A percentile compares a stretch with the other conserved stretches of the same genome.
These are phyloP conservation scores for Caerostris darwini DNA, from an alignment of 1,140 invertebrate species.

Conservation along the genomic window DNA sequence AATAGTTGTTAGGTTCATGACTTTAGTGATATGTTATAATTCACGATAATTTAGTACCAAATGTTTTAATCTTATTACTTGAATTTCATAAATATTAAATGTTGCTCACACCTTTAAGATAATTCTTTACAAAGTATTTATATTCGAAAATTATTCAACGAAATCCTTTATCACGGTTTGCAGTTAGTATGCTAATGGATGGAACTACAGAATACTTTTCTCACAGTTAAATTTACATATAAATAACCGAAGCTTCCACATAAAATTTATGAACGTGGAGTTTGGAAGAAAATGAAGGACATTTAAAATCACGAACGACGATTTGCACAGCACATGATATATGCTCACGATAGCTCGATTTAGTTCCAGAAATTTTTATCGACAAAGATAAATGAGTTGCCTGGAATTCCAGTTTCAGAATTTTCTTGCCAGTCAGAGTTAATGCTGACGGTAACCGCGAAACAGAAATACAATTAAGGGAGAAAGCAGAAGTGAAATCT, in stretches of 20 bases:
- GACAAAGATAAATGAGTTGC: not conserved
- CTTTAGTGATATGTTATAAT: too few relatives aligned
- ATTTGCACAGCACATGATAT: not conserved
- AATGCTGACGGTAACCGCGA: not conserved
- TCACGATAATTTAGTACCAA: too few relatives aligned
- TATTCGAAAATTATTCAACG: too few relatives aligned
- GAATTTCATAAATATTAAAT: too few relatives aligned
- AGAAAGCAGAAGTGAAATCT: not conserved
- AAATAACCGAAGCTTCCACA: not conserved
- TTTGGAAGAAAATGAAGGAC: not conserved
- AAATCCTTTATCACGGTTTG: too few relatives aligned
- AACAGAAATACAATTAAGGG: not conserved
- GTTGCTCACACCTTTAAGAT: too few relatives aligned
- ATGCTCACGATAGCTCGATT: not conserved
- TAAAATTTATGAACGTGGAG: not conserved
- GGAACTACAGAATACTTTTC: not conserved
- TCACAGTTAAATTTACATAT: not conserved
- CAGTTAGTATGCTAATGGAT: too few relatives aligned
- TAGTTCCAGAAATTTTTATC: not conserved
- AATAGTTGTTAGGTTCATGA: too few relatives aligned
- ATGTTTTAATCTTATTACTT: too few relatives aligned
- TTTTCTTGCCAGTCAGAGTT: not conserved
- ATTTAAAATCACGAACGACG: not conserved
- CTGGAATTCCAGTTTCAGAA: not conserved
- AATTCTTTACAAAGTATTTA: too few relatives aligned